phyloP scores from a whole-genome alignment of 1,140 invertebrate genomes.

The Penaeus indicus region DNA sequence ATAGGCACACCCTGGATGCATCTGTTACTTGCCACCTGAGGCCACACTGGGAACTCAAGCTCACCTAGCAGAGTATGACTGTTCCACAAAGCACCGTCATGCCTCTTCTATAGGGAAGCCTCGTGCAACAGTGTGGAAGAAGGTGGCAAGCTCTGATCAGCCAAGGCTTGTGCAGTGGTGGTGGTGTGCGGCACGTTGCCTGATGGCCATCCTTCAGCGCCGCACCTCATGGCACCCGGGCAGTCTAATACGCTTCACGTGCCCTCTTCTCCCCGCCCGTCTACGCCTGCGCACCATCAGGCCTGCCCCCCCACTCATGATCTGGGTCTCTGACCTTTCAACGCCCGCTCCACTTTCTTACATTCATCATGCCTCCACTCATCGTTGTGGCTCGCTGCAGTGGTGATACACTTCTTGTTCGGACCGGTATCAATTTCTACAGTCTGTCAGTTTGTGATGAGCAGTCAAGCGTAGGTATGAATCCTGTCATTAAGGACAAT shows the following conservation, averaged over 20 bases:
- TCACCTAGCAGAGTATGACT: constrained; percentile 32
- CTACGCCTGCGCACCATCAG: constrained; percentile 61
- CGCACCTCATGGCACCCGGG: constrained; percentile 62
- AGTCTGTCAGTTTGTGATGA: constrained; percentile 58
- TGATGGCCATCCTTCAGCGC: constrained; percentile 62
- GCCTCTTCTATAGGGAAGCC: constrained; percentile 31
- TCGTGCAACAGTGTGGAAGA: constrained; percentile 2
- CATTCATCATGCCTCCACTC: constrained; percentile 63
- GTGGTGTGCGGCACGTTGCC: constrained; percentile 63
- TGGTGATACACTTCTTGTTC: constrained; percentile 63
- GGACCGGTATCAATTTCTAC: constrained; percentile 58
- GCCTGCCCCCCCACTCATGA: too few species aligned
- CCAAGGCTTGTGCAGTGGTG: constrained; percentile 53
- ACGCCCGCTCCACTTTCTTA: constrained; percentile 60
- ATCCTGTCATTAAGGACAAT: constrained; percentile 55
- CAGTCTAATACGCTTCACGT: constrained; percentile 63
- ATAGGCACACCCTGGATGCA: constrained; percentile 18
- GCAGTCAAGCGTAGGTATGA: constrained; percentile 59
- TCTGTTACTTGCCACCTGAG: constrained; percentile 41
- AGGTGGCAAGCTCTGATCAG: constrained; percentile 36
- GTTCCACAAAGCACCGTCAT: neutral
- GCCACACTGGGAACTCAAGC: constrained; percentile 36
- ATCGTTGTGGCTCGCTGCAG: constrained; percentile 63
- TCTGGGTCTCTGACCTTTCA: constrained; percentile 52
- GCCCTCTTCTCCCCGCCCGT: constrained; percentile 64